These are phyloP conservation scores for Nymphalis polychloros DNA, from an alignment of 2,888 invertebrate species.

Conservation along the genomic window DNA sequence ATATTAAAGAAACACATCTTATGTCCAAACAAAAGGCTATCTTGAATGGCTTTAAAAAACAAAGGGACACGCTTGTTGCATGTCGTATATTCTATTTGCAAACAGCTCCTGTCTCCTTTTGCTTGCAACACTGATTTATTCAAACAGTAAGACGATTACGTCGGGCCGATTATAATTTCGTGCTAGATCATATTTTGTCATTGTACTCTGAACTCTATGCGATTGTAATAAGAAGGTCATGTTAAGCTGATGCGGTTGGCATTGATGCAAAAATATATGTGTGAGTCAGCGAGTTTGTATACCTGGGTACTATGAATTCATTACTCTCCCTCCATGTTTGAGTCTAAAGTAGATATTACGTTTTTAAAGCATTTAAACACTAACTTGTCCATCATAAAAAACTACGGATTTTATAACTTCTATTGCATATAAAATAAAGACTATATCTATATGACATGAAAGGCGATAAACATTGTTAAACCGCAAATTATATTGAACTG, in stretches of 20 bases:
- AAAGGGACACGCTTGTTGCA: constrained; percentile 43
- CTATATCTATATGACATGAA: not conserved
- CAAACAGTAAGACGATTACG: constrained; percentile 67
- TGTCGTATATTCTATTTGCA: constrained; percentile 61
- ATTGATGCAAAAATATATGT: constrained; percentile 60
- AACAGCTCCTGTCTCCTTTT: constrained; percentile 49
- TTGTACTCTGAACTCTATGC: constrained; percentile 49
- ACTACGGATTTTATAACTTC: not conserved
- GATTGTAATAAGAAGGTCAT: constrained; percentile 37
- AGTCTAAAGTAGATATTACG: constrained; percentile 6
- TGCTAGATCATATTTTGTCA: constrained; percentile 37
- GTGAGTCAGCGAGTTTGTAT: constrained; percentile 57
- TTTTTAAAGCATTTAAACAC: constrained; percentile 11
- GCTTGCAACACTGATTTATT: constrained; percentile 70
- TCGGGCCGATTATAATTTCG: constrained; percentile 48
- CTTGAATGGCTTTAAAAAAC: constrained; percentile 35
- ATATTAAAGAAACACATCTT: no score
- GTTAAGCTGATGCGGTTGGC: constrained; percentile 43
- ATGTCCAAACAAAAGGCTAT: not conserved
- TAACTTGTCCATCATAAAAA: not conserved
- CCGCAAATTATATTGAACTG: not conserved
- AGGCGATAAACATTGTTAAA: not conserved
- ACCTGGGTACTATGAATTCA: constrained; percentile 30
- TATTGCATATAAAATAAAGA: not conserved
- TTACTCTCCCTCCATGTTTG: constrained; percentile 23